These are phyloP conservation scores for Parazoanthus atlanticus DNA, from an alignment of 92 coral and sea anemone species.

Conservation along the genomic window DNA sequence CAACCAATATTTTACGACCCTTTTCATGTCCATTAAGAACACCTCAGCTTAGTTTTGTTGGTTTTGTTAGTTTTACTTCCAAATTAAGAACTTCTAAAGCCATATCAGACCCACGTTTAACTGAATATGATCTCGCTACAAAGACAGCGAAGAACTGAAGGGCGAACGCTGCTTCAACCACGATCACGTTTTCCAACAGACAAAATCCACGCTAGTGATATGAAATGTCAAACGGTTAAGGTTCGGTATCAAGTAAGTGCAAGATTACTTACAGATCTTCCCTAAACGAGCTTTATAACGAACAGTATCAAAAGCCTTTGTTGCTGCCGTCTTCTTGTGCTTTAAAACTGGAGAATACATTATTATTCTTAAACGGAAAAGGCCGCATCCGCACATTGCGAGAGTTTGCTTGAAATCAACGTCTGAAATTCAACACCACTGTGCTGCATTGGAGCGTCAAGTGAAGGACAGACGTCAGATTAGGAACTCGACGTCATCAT, in stretches of 20 bases:
- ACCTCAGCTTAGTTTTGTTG: background rate
- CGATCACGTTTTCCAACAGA: background rate
- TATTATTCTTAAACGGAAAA: slow-evolving; percentile 1
- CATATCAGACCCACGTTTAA: background rate
- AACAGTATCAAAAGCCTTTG: slow-evolving; percentile 21
- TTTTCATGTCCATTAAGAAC: background rate
- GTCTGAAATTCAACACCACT: slow-evolving; percentile 16
- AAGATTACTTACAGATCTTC: slow-evolving; percentile 38
- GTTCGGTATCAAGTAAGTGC: background rate
- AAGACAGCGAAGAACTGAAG: too few species aligned
- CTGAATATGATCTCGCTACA: background rate
- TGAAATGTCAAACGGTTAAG: background rate
- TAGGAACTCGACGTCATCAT: background rate
- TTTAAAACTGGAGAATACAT: slow-evolving; percentile 16
- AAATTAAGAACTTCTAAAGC: background rate
- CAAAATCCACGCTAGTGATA: background rate
- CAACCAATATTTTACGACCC: too few species aligned
- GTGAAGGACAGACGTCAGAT: background rate
- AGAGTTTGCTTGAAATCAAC: background rate
- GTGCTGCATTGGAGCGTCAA: too few species aligned
- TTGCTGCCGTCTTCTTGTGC: slow-evolving; percentile 3
- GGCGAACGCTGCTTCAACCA: background rate
- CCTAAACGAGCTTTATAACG: slow-evolving; percentile 37
- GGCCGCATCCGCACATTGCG: slow-evolving; percentile 31
- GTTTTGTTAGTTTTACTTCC: background rate